Base-by-base conservation (phyloP, 2,113 vertebrate genomes). In the Oophaga pumilio region DNA sequence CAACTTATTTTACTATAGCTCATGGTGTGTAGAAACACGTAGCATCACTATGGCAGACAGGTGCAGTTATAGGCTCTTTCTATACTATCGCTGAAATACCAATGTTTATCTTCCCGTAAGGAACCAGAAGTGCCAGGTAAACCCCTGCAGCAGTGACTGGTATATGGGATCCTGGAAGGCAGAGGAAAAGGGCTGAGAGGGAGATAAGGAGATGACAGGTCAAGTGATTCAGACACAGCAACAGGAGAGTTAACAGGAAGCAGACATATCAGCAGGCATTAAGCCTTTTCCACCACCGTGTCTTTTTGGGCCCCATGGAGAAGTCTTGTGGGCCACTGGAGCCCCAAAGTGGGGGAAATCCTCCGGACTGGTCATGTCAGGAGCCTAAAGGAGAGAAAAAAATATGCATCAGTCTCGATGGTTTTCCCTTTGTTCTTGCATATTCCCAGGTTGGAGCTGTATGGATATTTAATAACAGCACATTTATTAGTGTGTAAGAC, bases 321-420 rank as follows among this genome's bases (percentile, higher is more conserved):
- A 98, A 89, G 97, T 93, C 91, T 96, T 95, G 89, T 97, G 94
- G 89, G 95, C 93, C 91, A 99, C 97, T 79, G 98, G 97, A 90
- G 98, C 96, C 89, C 98, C 97, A 89, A 99, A 99, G 93, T 97
- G 99, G 88, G 98, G 98, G 89, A 99, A 99, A 85, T 99, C 98
- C 94, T 99, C 98, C 56, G 98, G 97, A 92, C 97, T 99, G 95
- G 96, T 98, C 98, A 99, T 97, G 76, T 99, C 98, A 14, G 98
- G 98, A 88, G 98, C 98, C 98, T 99, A 43, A 26, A 7, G 7
- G 24, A 76, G 12, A 22, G 6, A 6, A 8, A 20, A 76, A 69
- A 73, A 28, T 50, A 76, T 17, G 13, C 7, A 73, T 43, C 15
- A 73, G 28, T 43, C 14, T 43, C 14, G 18, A 15, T 1, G 17